Evolutionary conservation across 2,888 invertebrate genomes (phyloP).

Genomic region (Platycheirus rosarum): DNA sequence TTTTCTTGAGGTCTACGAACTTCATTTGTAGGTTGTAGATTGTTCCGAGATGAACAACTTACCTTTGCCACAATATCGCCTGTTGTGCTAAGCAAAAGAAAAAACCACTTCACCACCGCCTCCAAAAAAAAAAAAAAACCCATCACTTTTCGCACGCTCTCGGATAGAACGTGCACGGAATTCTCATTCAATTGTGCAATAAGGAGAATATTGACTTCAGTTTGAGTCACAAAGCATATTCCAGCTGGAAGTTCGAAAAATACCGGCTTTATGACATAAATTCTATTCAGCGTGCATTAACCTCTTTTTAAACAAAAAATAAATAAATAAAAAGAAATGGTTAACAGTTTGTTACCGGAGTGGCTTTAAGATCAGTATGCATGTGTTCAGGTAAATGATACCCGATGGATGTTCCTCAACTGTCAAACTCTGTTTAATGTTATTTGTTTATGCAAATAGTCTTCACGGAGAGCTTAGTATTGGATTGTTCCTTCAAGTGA

Average conservation of each 20-base stretch:
- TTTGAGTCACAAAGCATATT: constrained; percentile 1
- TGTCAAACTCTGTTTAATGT: constrained; percentile 20
- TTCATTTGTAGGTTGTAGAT: not conserved
- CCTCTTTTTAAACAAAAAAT: constrained; percentile 14
- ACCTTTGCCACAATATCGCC: constrained; percentile 3
- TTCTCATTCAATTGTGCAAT: constrained; percentile 41
- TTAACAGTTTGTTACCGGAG: not conserved
- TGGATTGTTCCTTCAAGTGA: too few species aligned
- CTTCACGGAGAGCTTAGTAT: too few species aligned
- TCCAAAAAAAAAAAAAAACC: too few species aligned
- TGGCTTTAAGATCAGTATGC: not conserved
- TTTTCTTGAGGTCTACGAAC: constrained; percentile 36
- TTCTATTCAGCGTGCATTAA: constrained; percentile 41
- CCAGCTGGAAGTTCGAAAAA: constrained; percentile 1
- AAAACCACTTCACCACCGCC: too few species aligned
- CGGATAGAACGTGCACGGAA: constrained; percentile 35
- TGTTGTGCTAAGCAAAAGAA: too few species aligned
- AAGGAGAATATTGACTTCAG: constrained; percentile 20
- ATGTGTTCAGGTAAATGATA: not conserved
- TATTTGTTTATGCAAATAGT: not conserved
- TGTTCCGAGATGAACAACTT: constrained; percentile 4
- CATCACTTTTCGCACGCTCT: constrained; percentile 24
- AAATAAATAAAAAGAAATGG: too few species aligned
- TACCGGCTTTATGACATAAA: constrained; percentile 6
- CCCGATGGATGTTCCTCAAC: not conserved